phyloP scores from a whole-genome alignment of 2,113 vertebrate species.

The Otocyon megalotis region DNA sequence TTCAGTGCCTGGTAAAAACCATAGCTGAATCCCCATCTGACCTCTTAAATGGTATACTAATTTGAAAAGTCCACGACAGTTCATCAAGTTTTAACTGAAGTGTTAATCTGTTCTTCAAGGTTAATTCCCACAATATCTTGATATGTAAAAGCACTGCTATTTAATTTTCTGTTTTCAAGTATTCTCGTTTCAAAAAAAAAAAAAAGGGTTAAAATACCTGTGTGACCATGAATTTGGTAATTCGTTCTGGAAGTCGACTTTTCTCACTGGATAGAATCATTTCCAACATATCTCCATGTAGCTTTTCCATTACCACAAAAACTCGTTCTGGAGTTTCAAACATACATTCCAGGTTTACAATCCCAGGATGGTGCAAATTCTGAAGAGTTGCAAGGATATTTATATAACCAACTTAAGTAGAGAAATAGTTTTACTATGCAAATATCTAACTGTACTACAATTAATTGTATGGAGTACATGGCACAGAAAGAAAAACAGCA shows the following conservation, averaged over 20 bases:
- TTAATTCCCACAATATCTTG: neutral
- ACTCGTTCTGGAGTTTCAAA: slow-evolving; percentile 98
- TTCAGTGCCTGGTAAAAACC: slow-evolving; percentile 40
- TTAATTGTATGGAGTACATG: neutral
- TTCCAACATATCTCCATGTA: slow-evolving; percentile 99
- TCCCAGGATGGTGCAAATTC: slow-evolving; percentile 99
- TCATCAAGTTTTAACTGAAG: neutral
- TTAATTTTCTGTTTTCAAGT: slow-evolving; percentile 39
- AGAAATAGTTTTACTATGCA: slow-evolving; percentile 6
- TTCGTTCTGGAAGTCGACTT: slow-evolving; percentile 97
- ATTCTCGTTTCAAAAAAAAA: neutral
- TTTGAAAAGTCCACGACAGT: slow-evolving; percentile 7
- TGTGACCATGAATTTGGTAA: slow-evolving; percentile 98
- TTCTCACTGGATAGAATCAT: slow-evolving; percentile 99
- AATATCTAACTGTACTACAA: neutral
- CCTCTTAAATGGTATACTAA: neutral
- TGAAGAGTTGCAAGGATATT: slow-evolving; percentile 81
- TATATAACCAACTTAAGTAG: slow-evolving; percentile 15
- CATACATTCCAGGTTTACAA: slow-evolving; percentile 99
- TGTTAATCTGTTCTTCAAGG: neutral
- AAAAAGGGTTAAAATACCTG: slow-evolving; percentile 89
- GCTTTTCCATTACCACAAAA: slow-evolving; percentile 99
- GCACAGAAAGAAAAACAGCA: slow-evolving; percentile 31
- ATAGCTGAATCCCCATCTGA: neutral
- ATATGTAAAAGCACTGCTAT: neutral